Base-by-base conservation (phyloP, 2,888 invertebrate species). In the Ditylenchus weischeri region DNA sequence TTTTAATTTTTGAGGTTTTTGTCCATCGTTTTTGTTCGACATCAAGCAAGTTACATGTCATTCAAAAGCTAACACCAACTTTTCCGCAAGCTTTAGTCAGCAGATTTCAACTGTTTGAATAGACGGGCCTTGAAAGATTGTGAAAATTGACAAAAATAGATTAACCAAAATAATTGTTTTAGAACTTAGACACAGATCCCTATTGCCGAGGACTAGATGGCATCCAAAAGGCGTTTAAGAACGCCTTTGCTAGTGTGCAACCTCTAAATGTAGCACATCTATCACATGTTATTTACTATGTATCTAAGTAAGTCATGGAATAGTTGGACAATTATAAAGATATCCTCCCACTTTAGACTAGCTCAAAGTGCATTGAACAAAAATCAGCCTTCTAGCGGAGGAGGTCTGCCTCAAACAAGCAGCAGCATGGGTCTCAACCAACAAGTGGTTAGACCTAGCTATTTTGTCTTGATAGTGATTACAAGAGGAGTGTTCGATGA, bases 131-230 rank as follows among this genome's bases (percentile, higher is more conserved):
- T n/a, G n/a, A n/a, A n/a, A n/a, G n/a, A n/a, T n/a, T n/a, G n/a
- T n/a, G n/a, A n/a, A n/a, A n/a, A n/a, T n/a, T n/a, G n/a, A n/a
- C n/a, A n/a, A n/a, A n/a, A n/a, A n/a, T n/a, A n/a, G n/a, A n/a
- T n/a, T 15, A 15, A 51, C 4, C 50, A n/a, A 23, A 66, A 36
- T 67, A 62, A 50, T 50, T 48, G 18, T 65, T 72, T 71, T 57
- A 73, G 74, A 81, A 78, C 65, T 75, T 81, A 51, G 71, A 78
- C 13, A 69, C 77, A 48, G 80, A 80, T 64, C 80, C 80, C 15
- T 71, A 77, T 35, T 79, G 79, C 61, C 76, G 79, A 23, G 80
- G 80, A 8, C 57, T 80, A 23, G 78, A 79, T 57, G 78, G 80
- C 38, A 76, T 80, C 2, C 67, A 77, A 68, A 76, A 76, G 47